Base-by-base conservation (phyloP, 2,797 vertebrate genomes). In the Lindbergichthys nudifrons region DNA sequence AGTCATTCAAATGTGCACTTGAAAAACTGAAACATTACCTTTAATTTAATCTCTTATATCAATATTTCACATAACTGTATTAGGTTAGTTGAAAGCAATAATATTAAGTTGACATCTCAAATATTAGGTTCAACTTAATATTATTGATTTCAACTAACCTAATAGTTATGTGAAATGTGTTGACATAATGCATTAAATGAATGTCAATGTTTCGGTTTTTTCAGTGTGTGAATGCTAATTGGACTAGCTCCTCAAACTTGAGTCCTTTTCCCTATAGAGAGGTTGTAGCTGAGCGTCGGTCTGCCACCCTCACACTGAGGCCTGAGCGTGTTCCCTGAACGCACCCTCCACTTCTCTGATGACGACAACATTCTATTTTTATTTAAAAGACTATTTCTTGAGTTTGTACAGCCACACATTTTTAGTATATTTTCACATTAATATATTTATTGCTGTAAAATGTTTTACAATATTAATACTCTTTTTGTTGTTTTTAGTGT, bases 401-500 rank as follows among this genome's bases (percentile, higher is more conserved):
- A 80, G 66, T 80, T 89, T 91, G 86, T 91, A 89, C 85, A 93
- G 72, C 76, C 60, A 86, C 88, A 90, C 79, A 75, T 91, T 92
- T 92, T 90, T 92, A 87, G 89, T 90, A 89, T 93, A 92, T 94
- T 93, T 94, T 94, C 92, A 94, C 90, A 91, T 89, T 93, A 93
- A 93, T 93, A 93, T 95, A 95, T 95, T 94, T 95, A 94, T 94
- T 94, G 85, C 87, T 88, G 74, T 89, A 87, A 87, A 80, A 82
- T 60, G 41, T 89, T 86, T 89, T 86, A 85, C 84, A 87, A 86
- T 96, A 96, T 96, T 96, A 97, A 96, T 96, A 96, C 87, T 58
- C 52, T 88, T 94, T 67, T 60, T 70, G 51, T 72, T 77, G 93
- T 96, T 96, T 91, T 93, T 96, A 96, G 95, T 94, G 69, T 90